Base-by-base conservation (phyloP, 2,888 invertebrate species). In the Abscondita cerata region DNA sequence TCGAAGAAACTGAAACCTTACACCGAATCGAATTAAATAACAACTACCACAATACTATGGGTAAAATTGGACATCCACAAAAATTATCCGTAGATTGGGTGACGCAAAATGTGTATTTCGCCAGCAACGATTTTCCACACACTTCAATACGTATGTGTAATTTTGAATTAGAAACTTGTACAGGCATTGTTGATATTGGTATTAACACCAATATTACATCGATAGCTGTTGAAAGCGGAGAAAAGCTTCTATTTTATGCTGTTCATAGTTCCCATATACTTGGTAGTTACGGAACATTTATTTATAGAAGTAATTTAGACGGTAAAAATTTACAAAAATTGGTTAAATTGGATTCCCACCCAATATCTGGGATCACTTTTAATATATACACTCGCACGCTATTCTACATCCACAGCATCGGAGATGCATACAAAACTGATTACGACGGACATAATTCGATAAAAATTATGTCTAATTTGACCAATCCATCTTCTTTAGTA, bases 11-110 rank as follows among this genome's bases (percentile, higher is more conserved):
- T 5, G 78, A 79, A 15, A 74, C 79, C 0, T 68, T 85, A 3
- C 82, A 82, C 51, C 78, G 80, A 54, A 66, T 80, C 12, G 73
- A 82, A 51, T 57, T 83, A 15, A 72, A 77, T 31, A 79, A 79
- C 6, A 77, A 76, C 0, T 76, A 77, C 2, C 71, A 79, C 1
- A 74, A 72, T 0, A 76, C 73, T 50, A 73, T 85, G 5, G 72
- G 76, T 1, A 77, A 81, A 12, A 75, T 85, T 11, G 84, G 84
- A 0, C 77, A 76, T 59, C 85, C 86, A 0, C 77, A 78, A 41
- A 81, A 87, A 78, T 73, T 93, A 36, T 84, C 89, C 0, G 83
- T 90, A 1, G 93, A 93, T 71, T 93, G 92, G 92, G 78, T 88
- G 18, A 88, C 90, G 0, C 84, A 85, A 9, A 91, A 90, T 72